These are phyloP conservation scores for Nannospalax galili DNA, from an alignment of 2,113 vertebrate genomes.

Conservation along the genomic window DNA sequence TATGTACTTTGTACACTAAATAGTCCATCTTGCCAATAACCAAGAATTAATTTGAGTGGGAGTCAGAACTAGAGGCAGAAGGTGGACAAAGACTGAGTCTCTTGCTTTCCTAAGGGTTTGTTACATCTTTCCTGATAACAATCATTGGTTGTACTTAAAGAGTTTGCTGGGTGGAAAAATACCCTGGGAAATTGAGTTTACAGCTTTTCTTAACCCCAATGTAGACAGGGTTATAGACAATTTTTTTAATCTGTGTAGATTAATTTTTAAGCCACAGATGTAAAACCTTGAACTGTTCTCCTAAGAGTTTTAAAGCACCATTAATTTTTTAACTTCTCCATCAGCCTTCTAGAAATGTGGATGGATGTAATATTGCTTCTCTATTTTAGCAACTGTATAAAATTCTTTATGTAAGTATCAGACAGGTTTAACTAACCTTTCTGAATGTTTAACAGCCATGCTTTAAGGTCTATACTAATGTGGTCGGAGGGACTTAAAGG, in stretches of 20 bases:
- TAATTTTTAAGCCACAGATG: not conserved
- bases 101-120: not conserved
- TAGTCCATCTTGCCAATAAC: not conserved
- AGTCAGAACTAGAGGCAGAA: not conserved
- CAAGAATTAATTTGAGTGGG: not conserved
- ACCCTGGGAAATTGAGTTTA: not conserved
- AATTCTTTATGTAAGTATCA: too few species aligned
- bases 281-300: not conserved
- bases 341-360: slow-evolving; percentile 2
- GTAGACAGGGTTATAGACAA: not conserved
- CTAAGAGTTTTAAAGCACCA: not conserved
- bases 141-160: not conserved
- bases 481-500: too few species aligned
- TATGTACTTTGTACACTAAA: not conserved
- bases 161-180: not conserved
- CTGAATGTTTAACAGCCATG: too few species aligned
- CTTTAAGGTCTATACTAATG: too few species aligned
- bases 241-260: not conserved
- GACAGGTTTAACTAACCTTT: too few species aligned
- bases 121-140: not conserved
- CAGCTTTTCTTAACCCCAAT: accelerated
- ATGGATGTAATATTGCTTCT: not conserved
- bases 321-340: not conserved
- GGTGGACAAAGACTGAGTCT: too few species aligned
- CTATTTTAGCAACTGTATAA: slow-evolving; percentile 6